Percentiles rank a stretch among this genome's conserved stretches.
Evolutionary conservation across 1,140 invertebrate species (phyloP).

Genomic region (Ips nitidus): DNA sequence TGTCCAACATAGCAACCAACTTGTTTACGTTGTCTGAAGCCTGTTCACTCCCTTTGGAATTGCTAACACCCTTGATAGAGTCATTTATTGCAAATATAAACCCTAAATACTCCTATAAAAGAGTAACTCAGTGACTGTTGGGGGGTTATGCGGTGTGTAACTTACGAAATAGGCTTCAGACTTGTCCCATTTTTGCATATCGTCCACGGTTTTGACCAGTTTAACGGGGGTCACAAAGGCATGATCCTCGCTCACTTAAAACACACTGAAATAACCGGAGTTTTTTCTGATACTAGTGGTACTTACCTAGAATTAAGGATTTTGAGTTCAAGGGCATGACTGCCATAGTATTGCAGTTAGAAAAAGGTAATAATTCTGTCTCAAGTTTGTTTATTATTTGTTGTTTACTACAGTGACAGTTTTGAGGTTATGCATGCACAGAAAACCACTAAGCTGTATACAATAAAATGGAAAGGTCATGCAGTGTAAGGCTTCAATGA

Average conservation of each 20-base stretch:
- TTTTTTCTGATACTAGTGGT: not conserved
- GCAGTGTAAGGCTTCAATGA: too few species aligned
- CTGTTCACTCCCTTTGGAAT: conserved; percentile 60
- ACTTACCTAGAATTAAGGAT: not conserved
- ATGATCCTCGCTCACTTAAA: conserved; percentile 54
- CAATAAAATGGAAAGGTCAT: too few species aligned
- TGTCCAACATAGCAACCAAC: conserved; percentile 70
- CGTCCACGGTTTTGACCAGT: conserved; percentile 67
- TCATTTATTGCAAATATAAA: conserved; percentile 86
- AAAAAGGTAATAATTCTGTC: too few species aligned
- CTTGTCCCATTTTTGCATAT: conserved; percentile 80
- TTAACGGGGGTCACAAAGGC: conserved; percentile 68
- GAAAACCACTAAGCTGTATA: too few species aligned
- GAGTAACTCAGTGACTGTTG: not conserved
- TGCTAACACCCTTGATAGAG: conserved; percentile 76
- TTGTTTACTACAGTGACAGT: too few species aligned
- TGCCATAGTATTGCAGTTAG: not conserved
- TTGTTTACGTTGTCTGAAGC: conserved; percentile 65
- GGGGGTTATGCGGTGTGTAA: not conserved
- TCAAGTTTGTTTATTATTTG: too few species aligned
- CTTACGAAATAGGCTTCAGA: conserved; percentile 80
- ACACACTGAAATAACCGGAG: not conserved
- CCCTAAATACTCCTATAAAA: conserved; percentile 76
- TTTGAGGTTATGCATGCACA: too few species aligned
- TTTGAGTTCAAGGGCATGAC: not conserved